phyloP scores from a whole-genome alignment of 2,888 invertebrate species.

The Chirona hameri region DNA sequence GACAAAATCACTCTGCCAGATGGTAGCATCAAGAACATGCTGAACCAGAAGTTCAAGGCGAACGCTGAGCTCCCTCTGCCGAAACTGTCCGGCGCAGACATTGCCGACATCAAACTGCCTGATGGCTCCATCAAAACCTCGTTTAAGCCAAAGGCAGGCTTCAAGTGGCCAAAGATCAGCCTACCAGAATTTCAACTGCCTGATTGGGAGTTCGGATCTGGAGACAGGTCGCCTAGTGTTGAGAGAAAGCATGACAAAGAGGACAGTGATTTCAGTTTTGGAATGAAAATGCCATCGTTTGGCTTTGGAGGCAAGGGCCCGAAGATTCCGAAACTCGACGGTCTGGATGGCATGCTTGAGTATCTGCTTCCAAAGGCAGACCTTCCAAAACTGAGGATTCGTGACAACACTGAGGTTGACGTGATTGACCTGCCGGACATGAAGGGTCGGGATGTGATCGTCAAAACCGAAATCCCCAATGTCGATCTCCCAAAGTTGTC shows the following conservation, averaged over 20 bases:
- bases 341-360: not conserved
- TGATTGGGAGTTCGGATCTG: not conserved
- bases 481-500: not conserved
- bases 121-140: not conserved
- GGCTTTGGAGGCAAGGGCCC: not conserved
- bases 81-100: not conserved
- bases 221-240: not conserved
- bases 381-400: not conserved
- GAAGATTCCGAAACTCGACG: not conserved
- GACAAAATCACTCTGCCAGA: not conserved
- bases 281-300: not conserved
- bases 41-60: not conserved
- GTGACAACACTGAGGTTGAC: conserved; percentile 5
- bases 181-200: not conserved
- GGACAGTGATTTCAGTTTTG: not conserved
- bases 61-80: not conserved
- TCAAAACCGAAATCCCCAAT: not conserved
- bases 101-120: not conserved
- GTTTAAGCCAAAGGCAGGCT: not conserved
- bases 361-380: not conserved
- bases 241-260: not conserved
- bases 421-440: not conserved
- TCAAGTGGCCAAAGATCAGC: not conserved
- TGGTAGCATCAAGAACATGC: not conserved
- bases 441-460: not conserved